Percentiles rank a stretch among this genome's conserved stretches.
phyloP scores from a whole-genome alignment of 2,113 vertebrate species.

The Corvus cornix region DNA sequence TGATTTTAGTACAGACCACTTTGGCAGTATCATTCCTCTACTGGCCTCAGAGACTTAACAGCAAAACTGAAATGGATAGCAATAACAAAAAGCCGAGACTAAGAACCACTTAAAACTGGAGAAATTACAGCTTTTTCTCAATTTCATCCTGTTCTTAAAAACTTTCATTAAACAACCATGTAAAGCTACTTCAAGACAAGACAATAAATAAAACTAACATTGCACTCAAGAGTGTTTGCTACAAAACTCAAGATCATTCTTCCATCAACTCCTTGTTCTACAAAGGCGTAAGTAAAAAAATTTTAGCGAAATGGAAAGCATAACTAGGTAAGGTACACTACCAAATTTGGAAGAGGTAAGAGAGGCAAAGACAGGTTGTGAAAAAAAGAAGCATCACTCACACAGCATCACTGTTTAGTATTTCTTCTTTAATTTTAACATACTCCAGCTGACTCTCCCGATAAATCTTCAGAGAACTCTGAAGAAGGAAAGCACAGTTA shows the following conservation, averaged over 20 bases:
- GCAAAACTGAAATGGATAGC: neutral
- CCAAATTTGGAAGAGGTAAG: neutral
- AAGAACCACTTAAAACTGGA: neutral
- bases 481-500: neutral
- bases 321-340: neutral
- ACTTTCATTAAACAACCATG: neutral
- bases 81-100: neutral
- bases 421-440: constrained; percentile 80
- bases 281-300: neutral
- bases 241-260: neutral
- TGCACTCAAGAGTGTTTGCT: neutral
- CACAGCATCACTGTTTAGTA: constrained; percentile 76
- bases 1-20: neutral
- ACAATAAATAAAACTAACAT: neutral
- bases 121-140: neutral
- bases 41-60: neutral
- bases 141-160: neutral
- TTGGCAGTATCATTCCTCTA: neutral
- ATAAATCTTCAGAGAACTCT: constrained; percentile 86
- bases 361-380: neutral
- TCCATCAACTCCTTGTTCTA: neutral
- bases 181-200: neutral
- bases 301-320: neutral
- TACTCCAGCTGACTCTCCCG: constrained; percentile 78
- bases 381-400: constrained; percentile 65